Base-by-base conservation (phyloP, 2,797 vertebrate genomes). In the Coilia nasus region DNA sequence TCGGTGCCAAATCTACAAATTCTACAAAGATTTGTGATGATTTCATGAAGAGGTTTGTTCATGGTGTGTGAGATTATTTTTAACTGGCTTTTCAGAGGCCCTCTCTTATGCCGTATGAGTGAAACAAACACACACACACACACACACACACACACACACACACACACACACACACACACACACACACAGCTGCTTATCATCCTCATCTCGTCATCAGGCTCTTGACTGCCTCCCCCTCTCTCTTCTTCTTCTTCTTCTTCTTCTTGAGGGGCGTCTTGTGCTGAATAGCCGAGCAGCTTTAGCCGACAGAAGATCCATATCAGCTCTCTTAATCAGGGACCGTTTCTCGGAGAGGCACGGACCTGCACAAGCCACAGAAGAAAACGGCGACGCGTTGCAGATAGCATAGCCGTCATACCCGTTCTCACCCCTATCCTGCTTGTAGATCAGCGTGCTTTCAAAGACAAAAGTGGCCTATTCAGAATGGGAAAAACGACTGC, bases 91-190 rank as follows among this genome's bases (percentile, higher is more conserved):
- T 75, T 78, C 10, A 7, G 17, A 21, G 71, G 19, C 31, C 17
- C 41, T 78, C 7, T 78, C 35, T 9, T 41, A 21, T 44, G 71
- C 19, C 19, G 19, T 78, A 41, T 1, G 71, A 19, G 71, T 44
- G 35, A 78, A 78, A 78, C 31, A 78, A 31, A 78, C 19, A 82
- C 60, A 85, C 81, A 78, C 71, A 78, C 35, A 44, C 31, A 78
- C 9, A 82, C 60, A 85, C 81, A 78, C 71, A 78, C 35, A 44
- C 71, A 78, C 19, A 82, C 60, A 85, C 81, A 78, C 71, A 78
- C 35, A 78, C 71, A 78, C 9, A 82, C 60, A 85, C 81, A 78
- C 71, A 78, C 35, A 78, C 71, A 78, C 19, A 82, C 60, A 85
- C 81, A 82, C 84, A 44, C 56, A 67, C 57, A 82, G 19, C 71